phyloP scores from a whole-genome alignment of 2,113 vertebrate genomes.

The Rutilus rutilus region DNA sequence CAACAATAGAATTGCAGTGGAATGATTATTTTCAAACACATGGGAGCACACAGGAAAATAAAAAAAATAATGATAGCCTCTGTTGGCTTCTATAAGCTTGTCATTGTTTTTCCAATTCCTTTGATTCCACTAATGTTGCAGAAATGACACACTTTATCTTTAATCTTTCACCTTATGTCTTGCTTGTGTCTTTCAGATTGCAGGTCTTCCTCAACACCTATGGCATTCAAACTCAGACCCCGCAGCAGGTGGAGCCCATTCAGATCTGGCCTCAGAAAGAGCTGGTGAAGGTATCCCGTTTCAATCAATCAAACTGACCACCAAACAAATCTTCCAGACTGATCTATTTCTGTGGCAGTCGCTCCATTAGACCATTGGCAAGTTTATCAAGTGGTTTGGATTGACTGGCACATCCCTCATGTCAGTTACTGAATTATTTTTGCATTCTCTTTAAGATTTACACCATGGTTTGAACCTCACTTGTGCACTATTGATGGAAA shows the following conservation, averaged over 20 bases:
- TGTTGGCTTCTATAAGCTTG: background rate
- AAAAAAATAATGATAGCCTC: background rate
- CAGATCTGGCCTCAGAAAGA: conserved; percentile 99
- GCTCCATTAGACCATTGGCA: conserved; percentile 1
- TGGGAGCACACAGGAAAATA: background rate
- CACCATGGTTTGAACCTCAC: background rate
- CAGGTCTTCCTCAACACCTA: conserved; percentile 98
- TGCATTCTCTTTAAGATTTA: background rate
- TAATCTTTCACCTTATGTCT: background rate
- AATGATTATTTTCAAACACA: background rate
- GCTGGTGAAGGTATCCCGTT: conserved; percentile 87
- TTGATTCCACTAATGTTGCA: background rate
- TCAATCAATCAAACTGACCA: conserved; percentile 14
- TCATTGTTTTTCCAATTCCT: background rate
- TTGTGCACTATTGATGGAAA: background rate
- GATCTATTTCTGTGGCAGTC: conserved; percentile 2
- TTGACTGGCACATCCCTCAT: conserved; percentile 41
- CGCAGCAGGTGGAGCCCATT: conserved; percentile 97
- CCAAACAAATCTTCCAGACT: background rate
- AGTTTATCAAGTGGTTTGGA: conserved; percentile 23
- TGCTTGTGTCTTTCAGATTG: conserved; percentile 75
- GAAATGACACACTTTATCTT: background rate
- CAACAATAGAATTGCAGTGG: background rate
- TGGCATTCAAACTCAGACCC: conserved; percentile 96
- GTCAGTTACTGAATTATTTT: conserved; percentile 37